Percentiles rank a stretch among this genome's conserved stretches.
Conservation (phyloP, 2,888 invertebrate genomes). For the Hoplodrina blanda region DNA sequence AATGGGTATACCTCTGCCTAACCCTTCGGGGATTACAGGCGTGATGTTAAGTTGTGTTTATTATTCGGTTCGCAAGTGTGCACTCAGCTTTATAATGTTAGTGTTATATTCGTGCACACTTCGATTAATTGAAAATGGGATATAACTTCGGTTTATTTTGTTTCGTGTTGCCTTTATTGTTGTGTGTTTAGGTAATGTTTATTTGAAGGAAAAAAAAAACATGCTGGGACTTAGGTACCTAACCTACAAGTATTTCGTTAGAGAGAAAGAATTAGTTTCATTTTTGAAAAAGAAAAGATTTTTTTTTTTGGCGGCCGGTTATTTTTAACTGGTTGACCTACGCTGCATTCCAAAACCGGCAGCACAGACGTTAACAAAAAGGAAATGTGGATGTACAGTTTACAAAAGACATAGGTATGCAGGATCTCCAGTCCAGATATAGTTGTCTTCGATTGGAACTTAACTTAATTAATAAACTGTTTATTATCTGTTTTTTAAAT, state of each 20-base stretch:
- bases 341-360: no score
- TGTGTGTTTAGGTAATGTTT: conserved; percentile 24
- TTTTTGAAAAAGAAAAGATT: background rate
- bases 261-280: background rate
- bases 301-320: background rate
- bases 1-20: no score
- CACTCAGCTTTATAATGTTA: conserved; percentile 60
- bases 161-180: conserved; percentile 38
- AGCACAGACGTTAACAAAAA: no score
- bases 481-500: no score
- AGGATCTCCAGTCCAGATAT: no score
- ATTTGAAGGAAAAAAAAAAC: conserved; percentile 16
- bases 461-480: no score
- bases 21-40: no score
- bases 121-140: conserved; percentile 66
- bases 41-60: background rate
- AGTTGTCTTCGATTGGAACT: no score
- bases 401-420: no score
- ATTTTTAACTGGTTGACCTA: no score
- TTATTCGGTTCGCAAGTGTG: conserved; percentile 30
- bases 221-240: background rate
- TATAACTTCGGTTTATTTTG: conserved; percentile 49
- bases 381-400: no score
- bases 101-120: conserved; percentile 66
- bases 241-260: background rate